A percentile compares a stretch with the other conserved stretches of the same genome.
Conservation (phyloP, 2,888 invertebrate genomes). For the Drosophila anceps region DNA sequence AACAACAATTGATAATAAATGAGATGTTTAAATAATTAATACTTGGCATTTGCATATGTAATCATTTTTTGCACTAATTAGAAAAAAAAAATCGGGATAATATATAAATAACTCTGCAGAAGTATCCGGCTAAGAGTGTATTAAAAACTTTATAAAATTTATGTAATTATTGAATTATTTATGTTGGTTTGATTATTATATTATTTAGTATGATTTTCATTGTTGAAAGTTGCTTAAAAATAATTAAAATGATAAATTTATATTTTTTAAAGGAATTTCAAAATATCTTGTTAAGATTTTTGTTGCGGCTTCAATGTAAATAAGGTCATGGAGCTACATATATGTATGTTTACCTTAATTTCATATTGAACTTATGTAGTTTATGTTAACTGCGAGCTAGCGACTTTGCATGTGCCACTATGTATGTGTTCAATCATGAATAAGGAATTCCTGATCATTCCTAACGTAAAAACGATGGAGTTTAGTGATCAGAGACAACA, state of each 20-base stretch:
- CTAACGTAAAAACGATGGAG: too few relatives aligned
- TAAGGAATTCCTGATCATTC: too few relatives aligned
- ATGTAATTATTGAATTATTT: neutral
- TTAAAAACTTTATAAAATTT: neutral
- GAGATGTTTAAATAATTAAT: neutral
- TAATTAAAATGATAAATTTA: neutral
- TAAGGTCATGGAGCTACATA: too few relatives aligned
- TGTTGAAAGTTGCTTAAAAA: neutral
- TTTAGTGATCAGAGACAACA: too few relatives aligned
- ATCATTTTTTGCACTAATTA: neutral
- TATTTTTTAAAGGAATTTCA: too few relatives aligned
- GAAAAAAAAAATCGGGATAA: neutral
- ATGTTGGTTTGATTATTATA: neutral
- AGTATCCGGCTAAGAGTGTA: neutral
- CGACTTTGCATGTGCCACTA: too few relatives aligned
- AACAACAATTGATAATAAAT: neutral
- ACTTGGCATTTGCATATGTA: conserved; percentile 1
- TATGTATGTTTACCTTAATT: too few relatives aligned
- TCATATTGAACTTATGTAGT: too few relatives aligned
- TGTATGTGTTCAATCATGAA: too few relatives aligned
- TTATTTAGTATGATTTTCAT: neutral
- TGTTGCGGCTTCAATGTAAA: too few relatives aligned
- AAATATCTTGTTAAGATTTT: too few relatives aligned
- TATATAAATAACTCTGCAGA: neutral
- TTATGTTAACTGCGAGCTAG: too few relatives aligned